phyloP scores from a whole-genome alignment of 64 coral and sea anemone genomes.

The Platygyra sinensis region DNA sequence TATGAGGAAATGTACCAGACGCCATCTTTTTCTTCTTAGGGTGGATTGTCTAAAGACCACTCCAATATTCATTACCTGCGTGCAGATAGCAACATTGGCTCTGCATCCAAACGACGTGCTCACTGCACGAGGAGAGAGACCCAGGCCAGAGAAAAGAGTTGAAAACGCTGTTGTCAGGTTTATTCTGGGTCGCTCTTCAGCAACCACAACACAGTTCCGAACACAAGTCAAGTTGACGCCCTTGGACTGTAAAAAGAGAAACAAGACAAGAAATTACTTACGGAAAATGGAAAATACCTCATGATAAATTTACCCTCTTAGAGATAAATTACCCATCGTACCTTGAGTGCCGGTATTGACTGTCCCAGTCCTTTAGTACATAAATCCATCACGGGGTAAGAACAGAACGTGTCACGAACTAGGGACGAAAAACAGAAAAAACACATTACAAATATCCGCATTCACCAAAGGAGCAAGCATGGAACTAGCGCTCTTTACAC shows the following conservation, averaged over 20 bases:
- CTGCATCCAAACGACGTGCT: slow-evolving; percentile 96
- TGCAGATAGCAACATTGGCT: slow-evolving; percentile 94
- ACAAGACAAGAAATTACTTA: background rate
- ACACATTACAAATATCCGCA: too few species aligned
- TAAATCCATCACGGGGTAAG: slow-evolving; percentile 96
- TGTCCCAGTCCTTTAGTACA: slow-evolving; percentile 97
- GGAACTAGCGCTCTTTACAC: too few species aligned
- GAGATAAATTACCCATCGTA: background rate
- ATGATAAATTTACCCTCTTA: too few species aligned
- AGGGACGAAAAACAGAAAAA: slow-evolving; percentile 1
- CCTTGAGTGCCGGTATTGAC: slow-evolving; percentile 89
- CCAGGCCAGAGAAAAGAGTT: slow-evolving; percentile 88
- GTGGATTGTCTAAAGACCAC: background rate
- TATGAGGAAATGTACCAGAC: too few species aligned
- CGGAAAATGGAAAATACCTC: too few species aligned
- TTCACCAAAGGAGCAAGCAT: too few species aligned
- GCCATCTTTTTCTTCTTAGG: too few species aligned
- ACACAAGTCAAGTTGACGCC: slow-evolving; percentile 91
- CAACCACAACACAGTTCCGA: slow-evolving; percentile 91
- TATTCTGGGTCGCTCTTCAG: slow-evolving; percentile 94
- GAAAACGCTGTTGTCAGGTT: slow-evolving; percentile 90
- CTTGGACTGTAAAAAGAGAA: slow-evolving; percentile 63
- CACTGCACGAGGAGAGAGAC: slow-evolving; percentile 86
- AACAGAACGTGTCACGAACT: slow-evolving; percentile 99
- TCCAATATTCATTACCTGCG: slow-evolving; percentile 59